These are phyloP conservation scores for Lophotriccus pileatus DNA, from an alignment of 2,797 vertebrate species.

Conservation along the genomic window DNA sequence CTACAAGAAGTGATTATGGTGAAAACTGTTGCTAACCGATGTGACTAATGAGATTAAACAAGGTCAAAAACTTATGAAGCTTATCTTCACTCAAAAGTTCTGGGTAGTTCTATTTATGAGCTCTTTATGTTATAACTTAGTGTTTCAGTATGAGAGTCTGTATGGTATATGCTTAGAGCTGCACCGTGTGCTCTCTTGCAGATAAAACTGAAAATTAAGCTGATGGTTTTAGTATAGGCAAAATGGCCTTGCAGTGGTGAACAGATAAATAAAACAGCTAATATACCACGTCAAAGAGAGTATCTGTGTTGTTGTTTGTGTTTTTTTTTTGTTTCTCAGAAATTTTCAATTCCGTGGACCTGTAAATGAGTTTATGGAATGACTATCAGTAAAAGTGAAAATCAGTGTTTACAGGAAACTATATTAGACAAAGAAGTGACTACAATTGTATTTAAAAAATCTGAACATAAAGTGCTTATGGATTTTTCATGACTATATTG, in stretches of 20 bases:
- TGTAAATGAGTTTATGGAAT: not conserved
- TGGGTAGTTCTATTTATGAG: not conserved
- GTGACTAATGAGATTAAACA: not conserved
- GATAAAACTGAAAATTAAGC: not conserved
- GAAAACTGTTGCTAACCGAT: not conserved
- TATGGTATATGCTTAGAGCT: not conserved
- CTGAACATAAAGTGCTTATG: not conserved
- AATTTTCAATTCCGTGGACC: not conserved
- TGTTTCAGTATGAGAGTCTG: not conserved
- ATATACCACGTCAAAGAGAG: too few species aligned
- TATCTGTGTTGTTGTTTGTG: not conserved
- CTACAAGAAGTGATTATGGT: not conserved
- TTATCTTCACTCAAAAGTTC: not conserved
- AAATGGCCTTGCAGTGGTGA: not conserved
- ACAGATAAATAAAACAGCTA: not conserved
- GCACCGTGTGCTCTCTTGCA: not conserved
- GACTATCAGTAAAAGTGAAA: not conserved
- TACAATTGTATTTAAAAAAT: not conserved
- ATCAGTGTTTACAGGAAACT: not conserved
- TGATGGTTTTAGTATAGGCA: not conserved
- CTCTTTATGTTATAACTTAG: not conserved
- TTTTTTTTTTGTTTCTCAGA: not conserved
- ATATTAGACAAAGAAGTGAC: not conserved
- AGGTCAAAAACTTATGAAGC: not conserved
- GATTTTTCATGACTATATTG: not conserved